phyloP scores from a whole-genome alignment of 2,888 invertebrate genomes.

The Lithosia quadra region DNA sequence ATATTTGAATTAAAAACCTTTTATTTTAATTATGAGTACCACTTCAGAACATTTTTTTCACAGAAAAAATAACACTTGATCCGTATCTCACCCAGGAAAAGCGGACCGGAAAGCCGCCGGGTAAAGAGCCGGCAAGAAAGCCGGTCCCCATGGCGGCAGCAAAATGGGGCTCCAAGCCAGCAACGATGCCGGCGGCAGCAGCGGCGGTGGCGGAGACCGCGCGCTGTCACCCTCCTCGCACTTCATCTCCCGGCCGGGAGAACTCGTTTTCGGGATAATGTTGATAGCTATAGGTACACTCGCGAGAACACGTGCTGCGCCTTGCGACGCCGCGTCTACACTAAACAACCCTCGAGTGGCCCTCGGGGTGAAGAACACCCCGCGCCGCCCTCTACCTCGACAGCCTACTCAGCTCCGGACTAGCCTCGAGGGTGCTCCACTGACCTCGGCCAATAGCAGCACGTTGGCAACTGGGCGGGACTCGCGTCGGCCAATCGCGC shows the following conservation, averaged over 20 bases:
- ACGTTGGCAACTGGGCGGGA: slow-evolving; percentile 75
- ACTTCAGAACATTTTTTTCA: slow-evolving; percentile 39
- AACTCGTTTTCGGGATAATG: slow-evolving; percentile 84
- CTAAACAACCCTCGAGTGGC: slow-evolving; percentile 87
- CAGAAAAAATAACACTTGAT: slow-evolving; percentile 36
- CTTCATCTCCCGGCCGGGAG: slow-evolving; percentile 86
- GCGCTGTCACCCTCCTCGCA: slow-evolving; percentile 81
- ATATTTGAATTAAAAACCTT: background rate
- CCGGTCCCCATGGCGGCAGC: slow-evolving; percentile 92
- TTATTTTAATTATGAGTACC: slow-evolving; percentile 21
- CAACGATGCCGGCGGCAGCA: slow-evolving; percentile 88
- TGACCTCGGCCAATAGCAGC: slow-evolving; percentile 73
- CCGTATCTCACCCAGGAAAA: slow-evolving; percentile 90
- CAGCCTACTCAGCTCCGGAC: slow-evolving; percentile 84
- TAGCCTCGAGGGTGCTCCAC: slow-evolving; percentile 84
- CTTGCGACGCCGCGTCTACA: slow-evolving; percentile 82
- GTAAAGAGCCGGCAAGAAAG: slow-evolving; percentile 90
- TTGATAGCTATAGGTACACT: slow-evolving; percentile 73
- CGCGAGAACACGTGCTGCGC: slow-evolving; percentile 82
- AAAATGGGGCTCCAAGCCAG: slow-evolving; percentile 92
- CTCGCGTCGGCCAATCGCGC: slow-evolving; percentile 71
- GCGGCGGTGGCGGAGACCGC: slow-evolving; percentile 78
- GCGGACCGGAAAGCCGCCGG: slow-evolving; percentile 91
- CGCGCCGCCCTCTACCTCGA: slow-evolving; percentile 85
- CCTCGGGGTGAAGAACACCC: slow-evolving; percentile 86